phyloP scores from a whole-genome alignment of 2,797 vertebrate genomes.

The Pyrrhura leucotis region DNA sequence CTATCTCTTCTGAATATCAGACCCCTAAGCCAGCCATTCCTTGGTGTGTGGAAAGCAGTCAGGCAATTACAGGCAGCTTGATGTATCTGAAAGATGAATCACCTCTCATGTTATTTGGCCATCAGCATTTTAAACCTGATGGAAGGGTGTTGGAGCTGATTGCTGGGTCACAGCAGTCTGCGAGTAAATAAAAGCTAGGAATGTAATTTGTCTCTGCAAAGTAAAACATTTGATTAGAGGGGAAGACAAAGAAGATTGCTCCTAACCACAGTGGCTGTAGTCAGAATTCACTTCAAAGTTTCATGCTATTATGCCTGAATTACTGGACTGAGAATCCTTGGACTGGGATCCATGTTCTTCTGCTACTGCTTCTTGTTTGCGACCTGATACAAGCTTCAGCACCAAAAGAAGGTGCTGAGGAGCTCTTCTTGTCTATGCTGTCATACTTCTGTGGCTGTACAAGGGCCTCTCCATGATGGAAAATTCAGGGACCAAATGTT shows the following conservation, averaged over 20 bases:
- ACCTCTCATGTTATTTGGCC: constrained; percentile 1
- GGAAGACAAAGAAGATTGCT: constrained; percentile 19
- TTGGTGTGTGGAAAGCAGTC: neutral
- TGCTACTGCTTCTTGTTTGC: neutral
- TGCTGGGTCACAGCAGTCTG: neutral
- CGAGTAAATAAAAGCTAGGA: constrained; percentile 16
- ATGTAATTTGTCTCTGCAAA: constrained; percentile 36
- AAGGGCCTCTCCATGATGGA: neutral
- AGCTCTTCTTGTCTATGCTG: neutral
- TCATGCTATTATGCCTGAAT: neutral
- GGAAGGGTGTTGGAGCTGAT: neutral
- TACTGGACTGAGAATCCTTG: neutral
- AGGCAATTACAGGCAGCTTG: neutral
- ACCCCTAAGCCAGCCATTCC: neutral
- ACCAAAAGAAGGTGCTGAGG: neutral
- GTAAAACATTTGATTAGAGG: constrained; percentile 25
- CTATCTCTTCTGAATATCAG: neutral
- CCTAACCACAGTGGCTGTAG: neutral
- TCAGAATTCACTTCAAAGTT: neutral
- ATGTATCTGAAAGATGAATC: constrained; percentile 13
- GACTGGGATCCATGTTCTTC: neutral
- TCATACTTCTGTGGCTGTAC: neutral
- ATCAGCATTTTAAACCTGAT: constrained; percentile 11
- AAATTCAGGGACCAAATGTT: neutral
- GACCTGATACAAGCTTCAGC: neutral